Base-by-base conservation (phyloP, 2,113 vertebrate genomes). In the Saccopteryx bilineata region DNA sequence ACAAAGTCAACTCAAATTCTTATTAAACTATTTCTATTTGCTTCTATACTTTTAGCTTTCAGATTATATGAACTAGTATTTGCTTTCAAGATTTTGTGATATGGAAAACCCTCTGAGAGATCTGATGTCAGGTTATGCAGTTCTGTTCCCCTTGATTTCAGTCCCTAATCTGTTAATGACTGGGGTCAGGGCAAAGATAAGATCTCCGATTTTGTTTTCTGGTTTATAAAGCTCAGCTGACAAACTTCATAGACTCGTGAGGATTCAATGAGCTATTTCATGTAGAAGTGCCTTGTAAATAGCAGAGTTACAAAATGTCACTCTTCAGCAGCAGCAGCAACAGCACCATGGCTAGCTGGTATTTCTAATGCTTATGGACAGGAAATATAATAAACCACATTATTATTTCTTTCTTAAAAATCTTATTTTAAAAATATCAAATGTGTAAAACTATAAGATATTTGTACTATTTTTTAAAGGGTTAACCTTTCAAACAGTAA, bases 401-500 rank as follows among this genome's bases (percentile, higher is more conserved):
- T 63, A 66, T 66, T 95, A 48, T 60, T 76, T 8, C 17, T 94
- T 82, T 93, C 68, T 68, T 91, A 93, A 82, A 83, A 61, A 78
- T 92, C 28, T 95, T 92, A 58, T 87, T 84, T 94, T 11, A 71
- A 84, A 87, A 92, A 88, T 46, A 48, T 7, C 39, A 80, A 90
- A 87, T 39, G 39, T 90, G 69, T 96, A 23, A 65, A 33, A 82
- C 11, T 68, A 1, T 69, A 56, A 84, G 8, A 68, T 94, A 80
- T 95, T 88, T 75, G 23, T 26, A 26, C 12, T 90, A 18, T 50
- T 54, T 92, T 71, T 63, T 63, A 78, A 54, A 84, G 52, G 13
- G 54, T 78, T 94, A 91, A 84, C 1, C 63, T 96, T 90, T 96
- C 72, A 87, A 93, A 72, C 26, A 72, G 61, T 72, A 68, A 46